Evolutionary conservation across 2,797 vertebrate genomes (phyloP).

Genomic region (Enteromius viviparus): DNA sequence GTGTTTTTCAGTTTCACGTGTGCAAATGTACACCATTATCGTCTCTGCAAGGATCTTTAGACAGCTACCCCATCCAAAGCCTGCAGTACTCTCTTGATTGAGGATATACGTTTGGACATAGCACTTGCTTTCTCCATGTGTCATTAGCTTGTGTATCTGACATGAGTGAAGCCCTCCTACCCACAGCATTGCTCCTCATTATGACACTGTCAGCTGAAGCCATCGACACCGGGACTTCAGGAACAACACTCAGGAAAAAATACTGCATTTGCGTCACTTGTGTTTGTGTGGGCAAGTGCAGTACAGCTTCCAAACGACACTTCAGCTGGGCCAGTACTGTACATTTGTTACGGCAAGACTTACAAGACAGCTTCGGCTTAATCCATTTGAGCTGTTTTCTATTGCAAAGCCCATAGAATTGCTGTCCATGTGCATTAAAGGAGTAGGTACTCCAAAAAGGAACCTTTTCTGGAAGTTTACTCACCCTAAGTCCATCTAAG

Average conservation of each 20-base stretch:
- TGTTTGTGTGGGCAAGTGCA: conserved; percentile 24
- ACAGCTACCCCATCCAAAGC: neutral
- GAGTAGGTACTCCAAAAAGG: neutral
- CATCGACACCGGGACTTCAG: neutral
- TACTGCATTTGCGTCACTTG: conserved; percentile 31
- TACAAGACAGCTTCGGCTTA: conserved; percentile 22
- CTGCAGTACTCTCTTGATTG: conserved; percentile 9
- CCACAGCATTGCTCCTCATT: conserved; percentile 37
- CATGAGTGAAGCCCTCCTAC: conserved; percentile 19
- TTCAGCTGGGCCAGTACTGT: conserved; percentile 7
- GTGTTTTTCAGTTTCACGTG: neutral
- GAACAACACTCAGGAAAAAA: conserved; percentile 19
- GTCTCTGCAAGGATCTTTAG: neutral
- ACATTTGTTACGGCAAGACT: conserved; percentile 3
- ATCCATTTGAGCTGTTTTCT: conserved; percentile 6
- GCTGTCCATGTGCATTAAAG: neutral
- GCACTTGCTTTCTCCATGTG: conserved; percentile 17
- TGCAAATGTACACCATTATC: neutral
- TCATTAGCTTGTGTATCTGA: conserved; percentile 19
- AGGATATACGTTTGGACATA: conserved; percentile 12
- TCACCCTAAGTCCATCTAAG: neutral
- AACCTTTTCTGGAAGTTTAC: neutral
- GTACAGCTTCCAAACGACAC: conserved; percentile 18
- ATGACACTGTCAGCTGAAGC: conserved; percentile 31
- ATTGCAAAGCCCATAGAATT: neutral